A percentile compares a stretch with the other conserved stretches of the same genome.
Conservation (phyloP, 2,888 invertebrate species). For the Drosophila tanythrix region DNA sequence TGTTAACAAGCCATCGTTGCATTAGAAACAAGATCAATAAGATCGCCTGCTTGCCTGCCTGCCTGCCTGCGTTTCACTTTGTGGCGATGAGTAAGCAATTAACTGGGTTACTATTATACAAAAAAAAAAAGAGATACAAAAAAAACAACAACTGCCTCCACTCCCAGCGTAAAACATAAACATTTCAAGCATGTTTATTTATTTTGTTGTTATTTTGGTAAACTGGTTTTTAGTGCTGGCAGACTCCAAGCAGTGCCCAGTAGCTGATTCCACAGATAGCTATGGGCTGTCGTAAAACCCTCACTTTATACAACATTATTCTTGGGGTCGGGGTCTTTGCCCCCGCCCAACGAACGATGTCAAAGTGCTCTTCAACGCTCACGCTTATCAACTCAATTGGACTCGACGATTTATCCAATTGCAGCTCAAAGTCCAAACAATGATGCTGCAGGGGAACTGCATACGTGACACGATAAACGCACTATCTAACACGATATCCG, state of each 20-base stretch:
- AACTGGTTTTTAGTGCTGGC: conserved; percentile 52
- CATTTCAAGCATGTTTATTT: conserved; percentile 40
- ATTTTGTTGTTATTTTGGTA: conserved; percentile 36
- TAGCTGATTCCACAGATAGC: conserved; percentile 24
- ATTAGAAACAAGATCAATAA: conserved; percentile 25
- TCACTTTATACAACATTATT: conserved; percentile 34
- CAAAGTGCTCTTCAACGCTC: conserved; percentile 43
- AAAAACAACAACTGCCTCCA: conserved; percentile 22
- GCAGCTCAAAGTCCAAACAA: conserved; percentile 2
- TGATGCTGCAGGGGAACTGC: conserved; percentile 11
- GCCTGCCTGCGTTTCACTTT: conserved; percentile 50
- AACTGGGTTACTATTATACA: conserved; percentile 70
- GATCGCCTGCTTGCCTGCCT: conserved; percentile 15
- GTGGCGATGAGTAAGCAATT: conserved; percentile 51
- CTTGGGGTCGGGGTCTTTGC: conserved; percentile 58
- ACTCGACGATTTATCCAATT: conserved; percentile 44
- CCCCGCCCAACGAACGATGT: conserved; percentile 46
- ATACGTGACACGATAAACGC: conserved; percentile 21
- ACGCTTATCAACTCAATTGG: conserved; percentile 65
- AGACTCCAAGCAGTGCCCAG: conserved; percentile 33
- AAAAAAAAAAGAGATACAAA: conserved; percentile 5
- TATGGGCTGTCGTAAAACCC: conserved; percentile 31
- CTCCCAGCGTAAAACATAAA: conserved; percentile 61
- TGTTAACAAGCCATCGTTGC: neutral
- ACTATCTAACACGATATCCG: neutral